phyloP scores from a whole-genome alignment of 2,797 vertebrate genomes.

The Parauchenoglanis ngamensis region DNA sequence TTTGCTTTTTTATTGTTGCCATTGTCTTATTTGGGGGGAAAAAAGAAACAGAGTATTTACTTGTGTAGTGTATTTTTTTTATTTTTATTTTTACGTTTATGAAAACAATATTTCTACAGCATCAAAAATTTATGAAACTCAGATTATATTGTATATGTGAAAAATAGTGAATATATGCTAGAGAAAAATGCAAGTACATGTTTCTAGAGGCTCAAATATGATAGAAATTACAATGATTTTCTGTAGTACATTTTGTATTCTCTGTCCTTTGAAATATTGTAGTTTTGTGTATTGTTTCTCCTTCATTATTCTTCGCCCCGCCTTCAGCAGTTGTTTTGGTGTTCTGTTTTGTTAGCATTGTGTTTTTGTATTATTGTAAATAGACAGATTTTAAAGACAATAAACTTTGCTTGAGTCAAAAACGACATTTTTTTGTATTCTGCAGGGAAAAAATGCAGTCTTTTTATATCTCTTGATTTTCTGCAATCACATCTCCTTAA shows the following conservation, averaged over 20 bases:
- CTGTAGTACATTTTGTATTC: constrained; percentile 57
- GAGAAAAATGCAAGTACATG: constrained; percentile 78
- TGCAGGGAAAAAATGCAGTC: constrained; percentile 59
- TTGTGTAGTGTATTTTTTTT: constrained; percentile 77
- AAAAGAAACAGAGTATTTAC: constrained; percentile 96
- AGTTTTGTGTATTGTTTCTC: constrained; percentile 56
- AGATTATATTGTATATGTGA: constrained; percentile 91
- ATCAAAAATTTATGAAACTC: constrained; percentile 90
- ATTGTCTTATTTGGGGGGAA: constrained; percentile 75
- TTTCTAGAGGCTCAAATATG: constrained; percentile 30
- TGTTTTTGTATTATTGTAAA: constrained; percentile 87
- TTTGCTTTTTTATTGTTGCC: constrained; percentile 75
- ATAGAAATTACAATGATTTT: constrained; percentile 72
- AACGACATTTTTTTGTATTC: constrained; percentile 68
- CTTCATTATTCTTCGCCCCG: constrained; percentile 70
- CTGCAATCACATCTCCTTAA: constrained; percentile 92
- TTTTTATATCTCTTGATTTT: constrained; percentile 72
- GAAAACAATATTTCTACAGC: constrained; percentile 78
- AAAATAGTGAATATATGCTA: constrained; percentile 86
- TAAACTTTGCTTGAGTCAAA: constrained; percentile 96
- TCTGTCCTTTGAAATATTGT: constrained; percentile 63
- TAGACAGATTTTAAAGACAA: constrained; percentile 91
- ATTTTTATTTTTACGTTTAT: constrained; percentile 87
- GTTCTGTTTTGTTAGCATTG: constrained; percentile 85
- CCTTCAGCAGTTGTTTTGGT: constrained; percentile 78